phyloP scores from a whole-genome alignment of 64 coral and sea anemone species.

The Pocillopora damicornis region DNA sequence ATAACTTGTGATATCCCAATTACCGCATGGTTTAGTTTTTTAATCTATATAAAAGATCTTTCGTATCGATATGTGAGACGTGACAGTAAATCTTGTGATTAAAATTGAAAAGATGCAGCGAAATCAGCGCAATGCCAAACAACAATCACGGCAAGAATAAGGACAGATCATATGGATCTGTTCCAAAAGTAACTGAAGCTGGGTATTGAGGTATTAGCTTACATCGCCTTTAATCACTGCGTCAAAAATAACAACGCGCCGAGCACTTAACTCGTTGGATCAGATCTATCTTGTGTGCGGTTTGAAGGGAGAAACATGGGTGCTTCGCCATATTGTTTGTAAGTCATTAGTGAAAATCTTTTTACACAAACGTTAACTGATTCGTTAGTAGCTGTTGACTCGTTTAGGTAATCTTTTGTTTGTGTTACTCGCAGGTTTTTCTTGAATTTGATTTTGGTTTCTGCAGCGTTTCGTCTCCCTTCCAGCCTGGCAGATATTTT shows the following conservation, averaged over 20 bases:
- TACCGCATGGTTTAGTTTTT: too few relatives aligned
- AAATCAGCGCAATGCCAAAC: neutral
- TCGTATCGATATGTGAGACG: too few relatives aligned
- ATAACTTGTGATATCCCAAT: neutral
- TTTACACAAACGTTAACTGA: too few relatives aligned
- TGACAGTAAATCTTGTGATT: too few relatives aligned
- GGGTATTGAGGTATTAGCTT: neutral
- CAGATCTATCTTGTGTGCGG: neutral
- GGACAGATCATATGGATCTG: neutral
- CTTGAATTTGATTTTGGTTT: conserved; percentile 7
- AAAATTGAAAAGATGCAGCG: neutral
- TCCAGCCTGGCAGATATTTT: too few relatives aligned
- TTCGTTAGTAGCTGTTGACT: neutral
- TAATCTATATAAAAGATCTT: too few relatives aligned
- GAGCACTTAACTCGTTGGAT: neutral
- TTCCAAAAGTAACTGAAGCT: conserved; percentile 8
- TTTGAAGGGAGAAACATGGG: conserved; percentile 9
- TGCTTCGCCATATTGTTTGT: neutral
- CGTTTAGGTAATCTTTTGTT: neutral
- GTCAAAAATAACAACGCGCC: neutral
- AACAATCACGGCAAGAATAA: neutral
- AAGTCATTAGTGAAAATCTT: neutral
- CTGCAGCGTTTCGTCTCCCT: neutral
- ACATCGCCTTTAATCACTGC: neutral
- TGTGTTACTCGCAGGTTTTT: neutral